Evolutionary conservation across 2,888 invertebrate species (phyloP).

Genomic region (Germaria angustata): DNA sequence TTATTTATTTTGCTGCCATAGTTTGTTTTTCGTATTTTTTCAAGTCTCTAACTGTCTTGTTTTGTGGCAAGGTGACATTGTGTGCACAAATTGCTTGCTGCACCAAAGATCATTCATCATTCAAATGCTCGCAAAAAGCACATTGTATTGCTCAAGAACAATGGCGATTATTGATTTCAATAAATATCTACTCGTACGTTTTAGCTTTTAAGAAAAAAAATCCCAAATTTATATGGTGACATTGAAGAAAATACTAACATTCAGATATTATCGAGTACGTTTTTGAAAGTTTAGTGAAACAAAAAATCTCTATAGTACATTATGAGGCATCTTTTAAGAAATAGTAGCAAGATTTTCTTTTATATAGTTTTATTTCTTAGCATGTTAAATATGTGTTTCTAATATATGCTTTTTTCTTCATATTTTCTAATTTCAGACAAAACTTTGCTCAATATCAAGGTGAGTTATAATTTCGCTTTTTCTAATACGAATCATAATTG

Average conservation of each 20-base stretch:
- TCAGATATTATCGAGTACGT: not conserved
- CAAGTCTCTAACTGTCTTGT: not conserved
- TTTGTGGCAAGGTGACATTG: constrained; percentile 58
- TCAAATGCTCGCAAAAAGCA: constrained; percentile 21
- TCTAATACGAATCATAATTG: not conserved
- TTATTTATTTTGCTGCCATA: constrained; percentile 17
- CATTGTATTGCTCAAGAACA: constrained; percentile 1
- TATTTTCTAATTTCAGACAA: not conserved
- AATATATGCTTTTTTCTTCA: too few species aligned
- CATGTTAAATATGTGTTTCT: too few species aligned
- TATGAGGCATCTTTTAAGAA: too few species aligned
- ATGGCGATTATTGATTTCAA: constrained; percentile 12
- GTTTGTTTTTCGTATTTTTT: not conserved
- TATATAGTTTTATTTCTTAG: too few species aligned
- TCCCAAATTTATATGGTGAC: not conserved
- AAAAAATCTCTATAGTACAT: too few species aligned
- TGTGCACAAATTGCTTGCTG: constrained; percentile 60
- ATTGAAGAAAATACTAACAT: not conserved
- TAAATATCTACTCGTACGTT: not conserved
- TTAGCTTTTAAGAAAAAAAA: not conserved
- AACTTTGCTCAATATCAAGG: not conserved
- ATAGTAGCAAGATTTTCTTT: too few species aligned
- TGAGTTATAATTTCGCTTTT: not conserved
- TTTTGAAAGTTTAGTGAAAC: not conserved
- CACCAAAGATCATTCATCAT: constrained; percentile 58